These are phyloP conservation scores for Teleogryllus oceanicus DNA, from an alignment of 2,888 invertebrate genomes.

Conservation along the genomic window DNA sequence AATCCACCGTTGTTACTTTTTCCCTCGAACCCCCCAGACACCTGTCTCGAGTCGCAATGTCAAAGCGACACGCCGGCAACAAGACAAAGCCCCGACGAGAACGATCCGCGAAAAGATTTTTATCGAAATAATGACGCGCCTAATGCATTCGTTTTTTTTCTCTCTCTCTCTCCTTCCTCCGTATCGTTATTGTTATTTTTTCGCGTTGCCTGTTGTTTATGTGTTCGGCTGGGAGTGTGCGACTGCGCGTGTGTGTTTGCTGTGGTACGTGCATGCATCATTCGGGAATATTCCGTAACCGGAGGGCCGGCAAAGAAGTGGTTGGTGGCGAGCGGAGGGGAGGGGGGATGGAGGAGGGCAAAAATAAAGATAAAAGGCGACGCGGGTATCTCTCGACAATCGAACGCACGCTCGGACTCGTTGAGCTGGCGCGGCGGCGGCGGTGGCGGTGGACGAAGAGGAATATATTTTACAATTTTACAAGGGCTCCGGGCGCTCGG, in stretches of 20 bases:
- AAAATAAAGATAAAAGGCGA: neutral
- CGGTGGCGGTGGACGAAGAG: neutral
- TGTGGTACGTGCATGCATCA: neutral
- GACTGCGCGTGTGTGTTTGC: neutral
- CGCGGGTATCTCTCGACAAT: neutral
- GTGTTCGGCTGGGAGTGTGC: too few relatives aligned
- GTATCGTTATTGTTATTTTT: neutral
- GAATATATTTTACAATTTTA: conserved; percentile 6
- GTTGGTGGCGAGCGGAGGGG: neutral
- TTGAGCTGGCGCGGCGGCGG: neutral
- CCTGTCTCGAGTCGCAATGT: too few relatives aligned
- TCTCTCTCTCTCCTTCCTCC: neutral
- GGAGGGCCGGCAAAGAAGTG: neutral
- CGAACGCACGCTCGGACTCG: neutral
- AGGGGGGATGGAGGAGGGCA: neutral
- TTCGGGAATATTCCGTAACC: neutral
- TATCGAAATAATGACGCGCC: neutral
- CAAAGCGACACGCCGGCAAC: too few relatives aligned
- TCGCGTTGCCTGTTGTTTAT: too few relatives aligned
- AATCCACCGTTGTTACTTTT: too few relatives aligned
- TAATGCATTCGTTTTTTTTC: neutral
- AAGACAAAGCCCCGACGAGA: too few relatives aligned
- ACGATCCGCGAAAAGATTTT: neutral
- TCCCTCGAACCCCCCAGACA: too few relatives aligned
- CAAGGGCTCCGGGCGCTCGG: neutral